Conservation (phyloP, 2,113 vertebrate species). For the Cromileptes altivelis region DNA sequence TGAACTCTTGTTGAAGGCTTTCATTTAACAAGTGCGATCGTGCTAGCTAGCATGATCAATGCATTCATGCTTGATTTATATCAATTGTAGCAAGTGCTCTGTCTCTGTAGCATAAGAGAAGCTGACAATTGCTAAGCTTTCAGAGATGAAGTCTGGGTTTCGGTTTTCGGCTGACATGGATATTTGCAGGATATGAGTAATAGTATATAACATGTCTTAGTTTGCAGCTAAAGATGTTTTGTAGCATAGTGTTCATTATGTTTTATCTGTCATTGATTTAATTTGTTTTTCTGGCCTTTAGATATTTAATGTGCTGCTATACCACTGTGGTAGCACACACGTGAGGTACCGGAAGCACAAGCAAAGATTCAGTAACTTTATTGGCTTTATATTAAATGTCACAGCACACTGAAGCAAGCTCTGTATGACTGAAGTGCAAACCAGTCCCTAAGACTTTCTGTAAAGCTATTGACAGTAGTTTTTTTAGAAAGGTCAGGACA, state of each 20-base stretch:
- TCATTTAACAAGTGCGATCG: background rate
- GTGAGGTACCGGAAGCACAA: background rate
- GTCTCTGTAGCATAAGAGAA: background rate
- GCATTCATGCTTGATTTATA: background rate
- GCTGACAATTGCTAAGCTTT: background rate
- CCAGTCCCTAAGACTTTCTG: background rate
- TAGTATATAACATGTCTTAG: background rate
- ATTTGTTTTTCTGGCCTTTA: background rate
- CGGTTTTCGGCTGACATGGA: background rate
- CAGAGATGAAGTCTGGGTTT: background rate
- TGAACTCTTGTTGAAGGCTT: background rate
- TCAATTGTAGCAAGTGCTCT: background rate
- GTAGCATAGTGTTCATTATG: background rate
- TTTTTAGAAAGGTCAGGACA: background rate
- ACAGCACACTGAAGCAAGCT: background rate
- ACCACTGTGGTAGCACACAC: background rate
- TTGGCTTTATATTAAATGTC: slow-evolving; percentile 4
- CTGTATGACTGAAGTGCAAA: background rate
- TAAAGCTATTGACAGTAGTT: background rate
- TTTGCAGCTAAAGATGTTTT: background rate
- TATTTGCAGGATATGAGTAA: background rate
- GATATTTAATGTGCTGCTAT: background rate
- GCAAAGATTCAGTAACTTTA: background rate
- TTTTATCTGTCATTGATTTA: background rate
- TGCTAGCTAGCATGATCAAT: background rate